Evolutionary conservation across 2,797 vertebrate species (phyloP), one percentile per base, ranked within the genome.

Genomic region (Tenualosa thibaudeaui): DNA sequence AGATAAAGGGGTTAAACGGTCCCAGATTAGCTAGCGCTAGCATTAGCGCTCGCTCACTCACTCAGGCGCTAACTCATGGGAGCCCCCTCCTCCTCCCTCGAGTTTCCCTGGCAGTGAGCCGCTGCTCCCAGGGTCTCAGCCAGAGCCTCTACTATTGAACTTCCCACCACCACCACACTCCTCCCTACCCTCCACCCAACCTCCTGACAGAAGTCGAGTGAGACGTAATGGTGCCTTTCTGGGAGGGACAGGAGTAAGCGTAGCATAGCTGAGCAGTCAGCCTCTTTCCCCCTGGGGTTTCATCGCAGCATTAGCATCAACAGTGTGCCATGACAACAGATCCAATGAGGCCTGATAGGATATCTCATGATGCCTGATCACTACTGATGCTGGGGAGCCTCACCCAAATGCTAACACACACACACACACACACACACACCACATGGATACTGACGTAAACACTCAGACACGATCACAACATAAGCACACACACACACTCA

Each of bases 341-440:
- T 85, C 85, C 88, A 86, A 89, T 81, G 49, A 82, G 82, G 82
- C 78, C 87, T 90, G 89, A 88, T 88, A 88, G 91, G 88, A 90
- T 82, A 81, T 84, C 75, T 82, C 84, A 8, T 75, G 37, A 40
- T 82, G 81, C 84, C 58, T 51, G 82, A 84, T 53, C 84, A 86
- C 40, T 49, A 17, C 43, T 51, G 84, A 84, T 88, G 46, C 50
- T 0, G 40, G 15, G 87, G 86, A 88, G 87, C 87, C 87, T 82
- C 78, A 89, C 85, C 81, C 84, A n/a, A 50, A 75, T 22, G 68
- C 68, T 75, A 37, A 85, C 51, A 85, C 78, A 49, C 71, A 81
- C 62, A 56, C 58, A 62, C 51, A 78, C 46, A 56, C 31, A 86
- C 56, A 60, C 89, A 51, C 82, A 83, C 58, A 15, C 31, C 24